phyloP scores from a whole-genome alignment of 2,797 vertebrate genomes.

The Sparidentex hasta region DNA sequence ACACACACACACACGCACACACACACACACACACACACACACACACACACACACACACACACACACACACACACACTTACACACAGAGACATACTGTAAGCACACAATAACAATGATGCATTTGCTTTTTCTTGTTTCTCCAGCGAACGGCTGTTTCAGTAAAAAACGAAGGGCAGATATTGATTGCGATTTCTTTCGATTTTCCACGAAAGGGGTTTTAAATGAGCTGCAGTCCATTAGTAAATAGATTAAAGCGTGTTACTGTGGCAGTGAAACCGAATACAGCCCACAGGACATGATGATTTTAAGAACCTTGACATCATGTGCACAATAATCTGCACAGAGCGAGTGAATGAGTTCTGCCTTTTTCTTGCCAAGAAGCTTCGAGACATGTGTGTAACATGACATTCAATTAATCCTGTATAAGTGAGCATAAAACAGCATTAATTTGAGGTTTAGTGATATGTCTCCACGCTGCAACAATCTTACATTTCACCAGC shows the following conservation, averaged over 20 bases:
- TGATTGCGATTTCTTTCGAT: not conserved
- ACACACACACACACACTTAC: too few species aligned
- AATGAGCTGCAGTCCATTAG: constrained; percentile 9
- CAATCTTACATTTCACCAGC: not conserved
- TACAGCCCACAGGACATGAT: constrained; percentile 9
- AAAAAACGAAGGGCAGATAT: constrained; percentile 19
- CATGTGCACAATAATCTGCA: constrained; percentile 15
- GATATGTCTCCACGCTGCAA: not conserved
- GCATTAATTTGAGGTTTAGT: not conserved
- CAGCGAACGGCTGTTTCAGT: constrained; percentile 41
- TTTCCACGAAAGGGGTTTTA: not conserved
- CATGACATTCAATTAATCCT: not conserved
- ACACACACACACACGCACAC: too few species aligned
- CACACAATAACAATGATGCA: constrained; percentile 35
- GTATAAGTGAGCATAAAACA: constrained; percentile 8
- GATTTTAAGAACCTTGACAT: constrained; percentile 14
- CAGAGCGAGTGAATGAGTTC: not conserved
- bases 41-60: too few species aligned
- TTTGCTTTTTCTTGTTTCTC: constrained; percentile 52
- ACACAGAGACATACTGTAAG: not conserved
- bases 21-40: too few species aligned
- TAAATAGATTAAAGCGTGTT: constrained; percentile 2
- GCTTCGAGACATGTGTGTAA: not conserved
- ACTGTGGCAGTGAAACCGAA: constrained; percentile 11
- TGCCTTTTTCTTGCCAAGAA: constrained; percentile 1